Evolutionary conservation across 2,888 invertebrate genomes (phyloP).

Genomic region (Rhagium mordax): DNA sequence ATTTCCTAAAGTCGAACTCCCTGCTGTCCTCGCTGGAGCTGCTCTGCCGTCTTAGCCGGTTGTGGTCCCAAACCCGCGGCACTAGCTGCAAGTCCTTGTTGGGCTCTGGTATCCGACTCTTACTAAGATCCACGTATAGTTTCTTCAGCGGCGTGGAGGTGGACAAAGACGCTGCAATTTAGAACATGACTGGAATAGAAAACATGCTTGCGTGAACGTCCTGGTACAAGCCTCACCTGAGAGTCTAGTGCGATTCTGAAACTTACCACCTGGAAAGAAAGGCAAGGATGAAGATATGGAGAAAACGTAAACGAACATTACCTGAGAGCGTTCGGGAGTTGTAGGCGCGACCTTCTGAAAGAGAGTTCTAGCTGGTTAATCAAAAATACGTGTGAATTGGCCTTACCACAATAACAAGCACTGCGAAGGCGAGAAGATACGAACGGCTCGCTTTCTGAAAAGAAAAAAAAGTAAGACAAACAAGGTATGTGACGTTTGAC

Average conservation of each 20-base stretch:
- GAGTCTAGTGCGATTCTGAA: slow-evolving; percentile 27
- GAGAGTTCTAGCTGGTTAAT: neutral
- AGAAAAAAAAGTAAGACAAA: neutral
- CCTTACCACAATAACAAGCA: slow-evolving; percentile 3
- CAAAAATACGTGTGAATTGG: neutral
- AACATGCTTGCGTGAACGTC: neutral
- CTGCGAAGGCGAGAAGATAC: neutral
- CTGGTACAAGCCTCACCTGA: slow-evolving; percentile 28
- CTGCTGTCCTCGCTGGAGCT: slow-evolving; percentile 33
- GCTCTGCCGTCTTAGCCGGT: slow-evolving; percentile 14
- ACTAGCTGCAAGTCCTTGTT: neutral
- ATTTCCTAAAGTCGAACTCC: slow-evolving; percentile 31
- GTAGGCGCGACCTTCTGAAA: neutral
- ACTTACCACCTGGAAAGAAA: slow-evolving; percentile 28
- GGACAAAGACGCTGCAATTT: neutral
- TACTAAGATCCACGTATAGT: slow-evolving; percentile 37
- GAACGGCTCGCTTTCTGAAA: slow-evolving; percentile 27
- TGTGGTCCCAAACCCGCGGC: neutral
- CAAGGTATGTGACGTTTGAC: neutral
- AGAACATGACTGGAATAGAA: slow-evolving; percentile 20
- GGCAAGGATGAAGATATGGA: neutral
- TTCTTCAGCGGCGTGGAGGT: neutral
- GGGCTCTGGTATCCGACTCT: slow-evolving; percentile 9
- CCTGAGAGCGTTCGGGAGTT: neutral
- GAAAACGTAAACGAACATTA: too few relatives aligned